Percentiles rank a stretch among this genome's conserved stretches.
Conservation (phyloP, 2,888 invertebrate genomes). For the Oegoconia quadripuncta region DNA sequence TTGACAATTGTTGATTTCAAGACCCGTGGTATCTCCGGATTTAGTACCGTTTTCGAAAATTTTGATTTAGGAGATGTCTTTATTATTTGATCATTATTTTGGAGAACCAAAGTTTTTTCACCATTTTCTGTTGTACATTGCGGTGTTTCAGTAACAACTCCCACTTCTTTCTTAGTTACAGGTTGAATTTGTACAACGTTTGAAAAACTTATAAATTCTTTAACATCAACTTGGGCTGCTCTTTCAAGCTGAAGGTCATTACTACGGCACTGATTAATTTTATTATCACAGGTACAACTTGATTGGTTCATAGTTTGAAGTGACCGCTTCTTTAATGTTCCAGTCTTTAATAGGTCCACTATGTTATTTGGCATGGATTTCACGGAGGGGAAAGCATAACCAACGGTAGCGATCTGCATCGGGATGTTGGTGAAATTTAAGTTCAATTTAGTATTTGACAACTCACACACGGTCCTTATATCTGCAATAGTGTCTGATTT, state of each 20-base stretch:
- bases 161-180: constrained; percentile 7
- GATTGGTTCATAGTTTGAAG: constrained; percentile 7
- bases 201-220: neutral
- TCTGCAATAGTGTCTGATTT: constrained; percentile 29
- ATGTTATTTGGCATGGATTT: neutral
- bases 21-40: too few species aligned
- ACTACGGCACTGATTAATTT: constrained; percentile 26
- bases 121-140: too few species aligned
- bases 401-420: constrained; percentile 54
- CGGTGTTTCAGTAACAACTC: neutral
- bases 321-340: neutral
- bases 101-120: too few species aligned
- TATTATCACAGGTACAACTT: constrained; percentile 20
- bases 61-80: too few species aligned
- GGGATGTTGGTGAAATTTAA: constrained; percentile 46
- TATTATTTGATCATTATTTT: too few species aligned
- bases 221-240: neutral
- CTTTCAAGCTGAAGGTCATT: neutral
- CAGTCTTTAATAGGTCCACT: neutral
- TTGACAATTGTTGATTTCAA: too few species aligned
- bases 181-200: neutral
- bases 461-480: constrained; percentile 16
- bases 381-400: constrained; percentile 49
- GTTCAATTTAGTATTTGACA: constrained; percentile 40
- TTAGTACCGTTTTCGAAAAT: too few species aligned